Evolutionary conservation across 2,888 invertebrate genomes (phyloP).

Genomic region (Bhutanitis thaidina): DNA sequence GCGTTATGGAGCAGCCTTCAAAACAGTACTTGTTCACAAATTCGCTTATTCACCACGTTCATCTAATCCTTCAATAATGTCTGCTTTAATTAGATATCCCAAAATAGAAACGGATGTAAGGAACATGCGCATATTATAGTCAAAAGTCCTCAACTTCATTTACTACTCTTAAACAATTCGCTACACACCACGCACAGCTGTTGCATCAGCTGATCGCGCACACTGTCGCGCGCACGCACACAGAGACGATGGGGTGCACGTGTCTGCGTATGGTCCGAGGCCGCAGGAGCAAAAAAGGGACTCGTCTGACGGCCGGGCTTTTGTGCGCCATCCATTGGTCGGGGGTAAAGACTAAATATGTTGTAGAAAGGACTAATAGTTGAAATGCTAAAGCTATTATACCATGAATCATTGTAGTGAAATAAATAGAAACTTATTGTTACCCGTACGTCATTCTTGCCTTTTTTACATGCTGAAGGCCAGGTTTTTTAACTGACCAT

Average conservation of each 20-base stretch:
- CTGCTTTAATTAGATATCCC: too few species aligned
- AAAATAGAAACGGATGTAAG: neutral
- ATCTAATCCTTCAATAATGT: too few species aligned
- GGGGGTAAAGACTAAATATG: constrained; percentile 26
- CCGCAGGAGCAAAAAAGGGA: constrained; percentile 55
- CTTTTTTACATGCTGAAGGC: too few species aligned
- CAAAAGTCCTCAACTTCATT: constrained; percentile 3
- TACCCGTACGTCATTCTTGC: too few species aligned
- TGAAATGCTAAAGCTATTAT: neutral
- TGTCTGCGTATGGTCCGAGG: constrained; percentile 34
- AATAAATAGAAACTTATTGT: too few species aligned
- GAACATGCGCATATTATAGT: neutral
- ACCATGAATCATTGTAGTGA: too few species aligned
- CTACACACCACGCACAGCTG: constrained; percentile 51
- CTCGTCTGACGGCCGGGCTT: constrained; percentile 55
- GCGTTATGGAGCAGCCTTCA: too few species aligned
- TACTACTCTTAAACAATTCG: constrained; percentile 34
- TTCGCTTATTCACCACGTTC: too few species aligned
- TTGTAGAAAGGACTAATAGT: neutral
- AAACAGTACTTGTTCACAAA: too few species aligned
- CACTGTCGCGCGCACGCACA: constrained; percentile 31
- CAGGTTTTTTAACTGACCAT: too few species aligned
- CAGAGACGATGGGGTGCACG: constrained; percentile 1
- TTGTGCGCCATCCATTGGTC: constrained; percentile 49
- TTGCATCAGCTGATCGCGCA: constrained; percentile 63